Evolutionary conservation across 1,140 invertebrate genomes (phyloP), one percentile per base, ranked within the genome.

Genomic region (Zaprionus kolodkinae): DNA sequence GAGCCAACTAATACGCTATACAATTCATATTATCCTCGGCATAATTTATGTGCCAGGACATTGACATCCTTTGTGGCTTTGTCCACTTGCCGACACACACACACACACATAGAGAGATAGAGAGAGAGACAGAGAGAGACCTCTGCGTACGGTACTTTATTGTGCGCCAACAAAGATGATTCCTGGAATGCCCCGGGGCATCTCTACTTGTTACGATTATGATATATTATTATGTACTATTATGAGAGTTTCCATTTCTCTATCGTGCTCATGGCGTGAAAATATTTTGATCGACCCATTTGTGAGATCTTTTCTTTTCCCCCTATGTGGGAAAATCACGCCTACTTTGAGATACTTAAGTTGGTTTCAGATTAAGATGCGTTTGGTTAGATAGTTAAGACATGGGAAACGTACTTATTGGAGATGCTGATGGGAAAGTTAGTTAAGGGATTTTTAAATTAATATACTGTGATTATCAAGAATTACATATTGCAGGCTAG

Each of bases 11-110:
- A 69, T 69, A 65, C 55, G 43, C 59, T 50, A 45, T 71, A 63
- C 62, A 72, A 76, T 74, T 54, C 68, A 72, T 82, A 79, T 79
- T 83, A 72, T 79, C 35, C 57, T 38, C 52, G 43, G n/a, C 57
- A 67, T 88, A 68, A 88, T 88, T 88, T 88, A 88, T 88, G 84
- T 81, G 64, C 62, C 71, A 83, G 84, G 83, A 87, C 81, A 88
- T 78, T 82, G 83, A 81, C 85, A 72, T 57, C 74, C 75, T 88
- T 87, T 84, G 73, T 82, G 70, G 45, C 54, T 73, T 72, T 76
- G 76, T 78, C 38, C 59, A 13, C 40, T 38, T 67, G 73, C 77
- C 84, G 81, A 76, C 86, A 48, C 67, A 27, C 11, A 52, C 27
- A 38, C 36, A 50, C 45, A 30, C 38, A 1, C 35, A 30, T 17